Evolutionary conservation across 2,113 vertebrate species (phyloP).

Genomic region (Limanda limanda): DNA sequence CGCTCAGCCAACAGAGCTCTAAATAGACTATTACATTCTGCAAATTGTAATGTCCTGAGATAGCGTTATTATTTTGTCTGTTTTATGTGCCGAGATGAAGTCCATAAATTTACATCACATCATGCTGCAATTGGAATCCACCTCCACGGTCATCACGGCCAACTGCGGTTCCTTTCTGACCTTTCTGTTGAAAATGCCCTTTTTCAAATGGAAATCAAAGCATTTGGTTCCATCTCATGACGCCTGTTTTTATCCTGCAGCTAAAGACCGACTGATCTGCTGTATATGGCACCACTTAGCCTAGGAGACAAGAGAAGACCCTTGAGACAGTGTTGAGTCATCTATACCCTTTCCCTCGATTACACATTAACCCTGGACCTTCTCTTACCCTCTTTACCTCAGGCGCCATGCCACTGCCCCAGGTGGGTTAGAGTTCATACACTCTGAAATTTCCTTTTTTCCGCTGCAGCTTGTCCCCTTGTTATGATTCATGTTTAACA

Average conservation of each 20-base stretch:
- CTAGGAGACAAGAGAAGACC: conserved; percentile 19
- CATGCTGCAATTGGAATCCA: conserved; percentile 15
- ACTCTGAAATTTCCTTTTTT: neutral
- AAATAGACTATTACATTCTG: neutral
- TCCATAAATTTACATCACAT: conserved; percentile 8
- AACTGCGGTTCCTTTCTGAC: conserved; percentile 24
- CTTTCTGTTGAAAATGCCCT: conserved; percentile 38
- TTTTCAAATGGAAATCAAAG: conserved; percentile 53
- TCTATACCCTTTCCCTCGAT: neutral
- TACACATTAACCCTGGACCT: conserved; percentile 1
- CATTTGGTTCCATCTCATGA: neutral
- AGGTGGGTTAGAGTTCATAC: neutral
- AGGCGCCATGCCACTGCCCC: neutral
- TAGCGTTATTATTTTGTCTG: neutral
- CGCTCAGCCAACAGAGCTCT: neutral
- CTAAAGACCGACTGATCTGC: neutral
- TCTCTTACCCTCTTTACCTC: neutral
- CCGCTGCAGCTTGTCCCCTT: neutral
- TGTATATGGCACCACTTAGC: conserved; percentile 18
- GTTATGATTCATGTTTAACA: neutral
- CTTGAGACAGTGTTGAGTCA: neutral
- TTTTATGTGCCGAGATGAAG: neutral
- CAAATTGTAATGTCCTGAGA: neutral
- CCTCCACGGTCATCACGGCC: conserved; percentile 31
- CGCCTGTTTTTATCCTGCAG: conserved; percentile 15